phyloP scores from a whole-genome alignment of 1,140 invertebrate genomes.

The Neodiprion lecontei region DNA sequence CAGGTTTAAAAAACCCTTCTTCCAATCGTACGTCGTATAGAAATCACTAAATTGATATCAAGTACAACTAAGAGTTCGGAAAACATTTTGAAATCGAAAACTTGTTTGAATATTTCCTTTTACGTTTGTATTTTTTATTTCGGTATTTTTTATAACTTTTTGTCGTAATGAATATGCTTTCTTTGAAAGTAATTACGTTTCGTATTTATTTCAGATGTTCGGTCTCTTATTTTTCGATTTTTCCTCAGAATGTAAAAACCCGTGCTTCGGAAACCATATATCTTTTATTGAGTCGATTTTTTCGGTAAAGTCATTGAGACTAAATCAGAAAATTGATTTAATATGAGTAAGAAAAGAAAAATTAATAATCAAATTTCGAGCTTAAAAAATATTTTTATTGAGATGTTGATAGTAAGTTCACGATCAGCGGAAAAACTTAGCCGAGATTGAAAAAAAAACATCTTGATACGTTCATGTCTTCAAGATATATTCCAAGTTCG shows the following conservation, averaged over 20 bases:
- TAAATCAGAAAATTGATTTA: background rate
- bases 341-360: background rate
- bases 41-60: too few relatives aligned
- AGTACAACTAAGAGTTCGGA: too few relatives aligned
- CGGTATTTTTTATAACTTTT: conserved; percentile 10
- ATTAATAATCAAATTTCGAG: conserved; percentile 12
- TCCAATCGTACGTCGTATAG: too few relatives aligned
- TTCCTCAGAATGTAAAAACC: too few relatives aligned
- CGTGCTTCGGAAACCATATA: background rate
- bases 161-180: background rate
- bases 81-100: too few relatives aligned
- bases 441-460: too few relatives aligned
- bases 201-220: background rate
- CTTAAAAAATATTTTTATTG: background rate
- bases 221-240: background rate
- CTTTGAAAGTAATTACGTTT: background rate
- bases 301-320: background rate
- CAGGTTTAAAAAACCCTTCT: too few relatives aligned
- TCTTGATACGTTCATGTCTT: too few relatives aligned
- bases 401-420: background rate
- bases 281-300: background rate
- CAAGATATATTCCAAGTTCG: too few relatives aligned
- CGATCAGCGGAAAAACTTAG: too few relatives aligned
- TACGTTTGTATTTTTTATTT: too few relatives aligned
- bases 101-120: background rate